Evolutionary conservation across 2,113 vertebrate species (phyloP), one percentile per base, ranked within the genome.

Genomic region (Monarcha castaneiventris): DNA sequence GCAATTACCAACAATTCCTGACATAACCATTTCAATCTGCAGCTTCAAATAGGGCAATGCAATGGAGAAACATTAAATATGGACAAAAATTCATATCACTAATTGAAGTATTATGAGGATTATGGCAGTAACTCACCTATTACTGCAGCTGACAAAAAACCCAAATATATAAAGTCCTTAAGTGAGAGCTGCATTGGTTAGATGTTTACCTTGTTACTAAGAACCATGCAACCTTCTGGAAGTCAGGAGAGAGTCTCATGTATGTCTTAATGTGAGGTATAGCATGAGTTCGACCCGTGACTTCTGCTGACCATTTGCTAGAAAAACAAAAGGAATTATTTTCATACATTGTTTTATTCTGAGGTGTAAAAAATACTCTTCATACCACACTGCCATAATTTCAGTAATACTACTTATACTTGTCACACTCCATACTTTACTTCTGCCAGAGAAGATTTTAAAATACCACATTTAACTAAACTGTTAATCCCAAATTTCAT

Each of bases 251-350:
- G 3, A 91, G 78, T 93, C 99, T 99, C 98, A 99, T 98, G 64
- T 99, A 99, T 0, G 99, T 99, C 97, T 99, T 99, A 87, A 99
- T 99, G 93, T 99, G 99, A 30, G 99, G 99, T 96, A 99, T 99
- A 30, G 99, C 99, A 2, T 95, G 98, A 97, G 98, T 99, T 61
- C 99, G 98, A 58, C 99, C 99, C 0, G 99, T 98, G 1, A 97
- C 87, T 88, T 99, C 98, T 4, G 99, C 99, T 33, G 98, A 98
- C 99, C 99, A 99, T 55, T 98, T 98, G 92, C 99, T 99, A 76
- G 73, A 39, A 81, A 94, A 33, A 55, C 5, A 77, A 95, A 48
- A 86, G 4, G 43, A 80, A 89, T 43, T 48, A 1, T 64, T 87
- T 59, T 86, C 35, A 68, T 39, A 54, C 2, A 54, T 16, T 20